Conservation (phyloP, 2,797 vertebrate species). For the Loriculus beryllinus region DNA sequence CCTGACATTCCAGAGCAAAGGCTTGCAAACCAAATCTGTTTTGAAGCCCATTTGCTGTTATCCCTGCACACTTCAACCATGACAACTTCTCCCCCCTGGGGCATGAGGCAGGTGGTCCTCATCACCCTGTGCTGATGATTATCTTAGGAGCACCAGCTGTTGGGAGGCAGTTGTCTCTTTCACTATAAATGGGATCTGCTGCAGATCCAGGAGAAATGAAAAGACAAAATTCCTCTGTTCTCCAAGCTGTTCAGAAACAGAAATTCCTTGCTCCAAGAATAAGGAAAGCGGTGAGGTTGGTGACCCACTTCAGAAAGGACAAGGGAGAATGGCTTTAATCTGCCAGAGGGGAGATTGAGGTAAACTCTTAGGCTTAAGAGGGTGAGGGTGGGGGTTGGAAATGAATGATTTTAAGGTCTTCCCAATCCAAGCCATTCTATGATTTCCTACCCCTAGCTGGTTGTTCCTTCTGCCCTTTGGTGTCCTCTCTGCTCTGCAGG, state of each 20-base stretch:
- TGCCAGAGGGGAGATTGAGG: not conserved
- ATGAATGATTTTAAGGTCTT: not conserved
- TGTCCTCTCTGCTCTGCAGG: not conserved
- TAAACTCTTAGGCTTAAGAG: not conserved
- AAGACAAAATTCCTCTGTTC: not conserved
- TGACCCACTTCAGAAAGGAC: not conserved
- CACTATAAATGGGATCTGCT: not conserved
- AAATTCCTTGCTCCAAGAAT: not conserved
- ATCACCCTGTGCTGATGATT: not conserved
- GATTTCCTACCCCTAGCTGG: not conserved
- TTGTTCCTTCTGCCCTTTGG: not conserved
- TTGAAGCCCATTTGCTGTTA: constrained; percentile 23
- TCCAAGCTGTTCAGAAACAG: not conserved
- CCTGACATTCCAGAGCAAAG: not conserved
- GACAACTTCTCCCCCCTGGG: not conserved
- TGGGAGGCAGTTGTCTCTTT: not conserved
- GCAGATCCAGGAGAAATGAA: not conserved
- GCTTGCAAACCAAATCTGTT: not conserved
- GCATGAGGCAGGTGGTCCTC: not conserved
- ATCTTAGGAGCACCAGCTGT: not conserved
- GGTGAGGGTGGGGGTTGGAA: not conserved
- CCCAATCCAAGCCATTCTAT: not conserved
- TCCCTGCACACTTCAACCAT: not conserved
- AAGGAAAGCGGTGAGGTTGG: not conserved
- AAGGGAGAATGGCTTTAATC: not conserved